Base-by-base conservation (phyloP, 2,888 invertebrate species). In the Ecliptopera silaceata region DNA sequence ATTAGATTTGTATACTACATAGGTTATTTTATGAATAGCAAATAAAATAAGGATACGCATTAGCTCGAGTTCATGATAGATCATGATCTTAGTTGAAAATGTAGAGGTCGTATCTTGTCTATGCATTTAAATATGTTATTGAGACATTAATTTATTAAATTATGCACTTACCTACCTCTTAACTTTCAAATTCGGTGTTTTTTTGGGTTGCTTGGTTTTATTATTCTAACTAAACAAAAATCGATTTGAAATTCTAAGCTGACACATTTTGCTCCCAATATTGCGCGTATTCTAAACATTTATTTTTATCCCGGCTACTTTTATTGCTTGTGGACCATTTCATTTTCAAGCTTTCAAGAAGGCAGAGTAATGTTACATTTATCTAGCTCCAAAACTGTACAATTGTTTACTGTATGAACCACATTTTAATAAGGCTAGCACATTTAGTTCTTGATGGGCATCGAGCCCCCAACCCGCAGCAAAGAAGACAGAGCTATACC, bases 81-180 rank as follows among this genome's bases (percentile, higher is more conserved):
- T 53, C 57, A 56, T 58, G 56, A 43, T 48, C 51, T 56, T 51
- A 47, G 38, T 55, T 59, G 36, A 49, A 58, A 61, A 61, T 61
- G 58, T 56, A 56, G 59, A 65, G 64, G 60, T 61, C 64, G 62
- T 47, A 31, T 18, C 47, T 44, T 6, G 56, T 58, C 49, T 42
- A 62, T 51, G 53, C 61, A 49, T 49, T 46, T 31, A 56, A 34
- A 45, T 39, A 34, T 34, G 29, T 52, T 57, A 43, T 52, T 52
- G 10, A 32, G 31, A 42, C 8, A 53, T 22, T 52, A 48, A 55
- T 55, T 49, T 55, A 55, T 44, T 48, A 29, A 48, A 44, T 49
- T 55, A 48, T 44, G 29, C 15, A 38, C 29, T 20, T 34, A 47
- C 38, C 34, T 55, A 34, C 42, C 31, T 46, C 44, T n/a, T 34